Base-by-base conservation (phyloP, 92 coral and sea anemone species). In the Anthopleura xanthogrammica region DNA sequence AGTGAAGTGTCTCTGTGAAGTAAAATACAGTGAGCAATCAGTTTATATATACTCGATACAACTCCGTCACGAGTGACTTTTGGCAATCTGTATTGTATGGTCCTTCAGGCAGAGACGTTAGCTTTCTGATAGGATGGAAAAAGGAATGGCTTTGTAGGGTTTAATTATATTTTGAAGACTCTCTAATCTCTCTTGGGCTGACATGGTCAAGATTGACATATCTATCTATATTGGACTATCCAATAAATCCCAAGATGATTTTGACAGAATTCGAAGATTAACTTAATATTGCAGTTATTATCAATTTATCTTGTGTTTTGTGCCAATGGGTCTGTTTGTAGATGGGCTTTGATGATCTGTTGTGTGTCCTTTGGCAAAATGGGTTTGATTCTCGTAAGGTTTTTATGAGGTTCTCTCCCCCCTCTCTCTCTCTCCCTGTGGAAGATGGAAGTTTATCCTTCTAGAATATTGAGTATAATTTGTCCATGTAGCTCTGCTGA, bases 31-130 rank as follows among this genome's bases (percentile, higher is more conserved):
- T 22, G 74, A 22, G 17, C 42, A 36, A 36, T 68, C 70, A 62
- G 70, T 62, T 29, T 68, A 23, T 68, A 23, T 68, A 68, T 68
- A 36, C 74, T 68, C 14, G 16, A 29, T 3, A 23, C 12, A 36
- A 68, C 43, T 42, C 46, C 16, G 2, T 68, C 16, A 12, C 42
- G 42, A 68, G 4, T 4, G 70, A n/a, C 70, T 9, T 62, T 20
- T 62, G 70, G 64, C 64, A 19, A 62, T 62, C 29, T 62, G 70
- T 62, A 62, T 36, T 14, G 42, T 2, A 68, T 4, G 70, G 12
- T 36, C 42, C 74, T 68, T 13, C 14, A 68, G 74, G 74, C 74
- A n/a, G 74, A 68, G 20, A n/a, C 72, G 72, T 64, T 23, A 58
- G 19, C n/a, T 19, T 64, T 17, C 42, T 36, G 74, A 68, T 68